phyloP scores from a whole-genome alignment of 1,140 invertebrate species.

The Cherax quadricarinatus region DNA sequence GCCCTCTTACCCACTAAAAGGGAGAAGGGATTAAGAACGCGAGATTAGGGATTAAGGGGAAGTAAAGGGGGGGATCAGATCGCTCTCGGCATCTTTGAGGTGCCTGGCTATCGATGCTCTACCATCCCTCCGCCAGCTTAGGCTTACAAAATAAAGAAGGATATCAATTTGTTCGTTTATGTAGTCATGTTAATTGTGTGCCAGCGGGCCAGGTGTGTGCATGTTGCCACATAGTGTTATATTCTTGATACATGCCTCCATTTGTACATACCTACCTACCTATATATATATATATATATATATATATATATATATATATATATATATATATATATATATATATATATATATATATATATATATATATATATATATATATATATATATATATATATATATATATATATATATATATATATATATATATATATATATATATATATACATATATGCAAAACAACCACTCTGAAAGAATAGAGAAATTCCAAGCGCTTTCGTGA shows the following conservation, averaged over 20 bases:
- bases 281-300: constrained; percentile 35
- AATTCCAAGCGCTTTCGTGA: too few relatives aligned
- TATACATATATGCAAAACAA: constrained; percentile 2
- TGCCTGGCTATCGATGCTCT: neutral
- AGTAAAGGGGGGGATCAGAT: neutral
- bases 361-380: constrained; percentile 8
- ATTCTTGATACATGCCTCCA: neutral
- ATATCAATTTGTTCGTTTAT: constrained; percentile 1
- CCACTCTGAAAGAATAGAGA: too few relatives aligned
- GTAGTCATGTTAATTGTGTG: neutral
- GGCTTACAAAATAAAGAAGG: neutral
- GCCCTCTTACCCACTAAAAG: neutral
- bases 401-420: constrained; percentile 40
- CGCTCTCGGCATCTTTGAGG: neutral
- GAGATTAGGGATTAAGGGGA: neutral
- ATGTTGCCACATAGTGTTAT: too few relatives aligned
- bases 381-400: constrained; percentile 22
- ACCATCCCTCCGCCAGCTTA: too few relatives aligned
- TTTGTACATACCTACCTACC: neutral
- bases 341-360: constrained; percentile 17
- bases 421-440: constrained; percentile 34
- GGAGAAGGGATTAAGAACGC: neutral
- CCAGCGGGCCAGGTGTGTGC: too few relatives aligned
- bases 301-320: neutral
- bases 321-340: constrained; percentile 3